Base-by-base conservation (phyloP, 2,888 invertebrate genomes). In the Amiota communis region DNA sequence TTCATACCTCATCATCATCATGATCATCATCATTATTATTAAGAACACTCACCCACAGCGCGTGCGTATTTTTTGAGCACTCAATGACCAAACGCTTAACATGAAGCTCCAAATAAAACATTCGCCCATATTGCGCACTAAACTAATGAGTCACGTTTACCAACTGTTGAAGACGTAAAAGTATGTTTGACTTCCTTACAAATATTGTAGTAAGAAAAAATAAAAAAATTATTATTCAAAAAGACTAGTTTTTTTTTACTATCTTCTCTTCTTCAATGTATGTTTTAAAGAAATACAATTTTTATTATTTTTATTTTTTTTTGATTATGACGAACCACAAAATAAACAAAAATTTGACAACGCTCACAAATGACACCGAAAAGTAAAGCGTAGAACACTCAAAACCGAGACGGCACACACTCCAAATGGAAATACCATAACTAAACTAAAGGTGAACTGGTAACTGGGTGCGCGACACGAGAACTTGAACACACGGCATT, bases 31-130 rank as follows among this genome's bases (percentile, higher is more conserved):
- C 68, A 63, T 61, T 65, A 36, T 36, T 36, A 36, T 6, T 36
- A 36, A 36, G 46, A 36, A 64, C 46, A 73, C 82, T 83, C 82
- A 83, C 82, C 82, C 79, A 80, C 76, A 83, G 77, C 82, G 82
- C 82, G 80, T 82, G 82, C 83, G 82, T 81, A 82, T 64, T 73
- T 63, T 49, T 61, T 77, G 23, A 53, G 71, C 72, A 51, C 77
- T 76, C 20, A 75, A 75, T 72, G 82, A 78, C 76, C 78, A 82
- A 75, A 81, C 46, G 57, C 72, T 65, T 57, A 72, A 67, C 17
- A 65, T 36, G 57, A 57, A 79, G 69, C 80, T 82, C 74, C 82
- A 78, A 78, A 82, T 51, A 23, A 23, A 81, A 82, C 83, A 82
- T 79, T 83, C 83, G 83, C 82, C 80, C 80, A 79, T 81, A 74